Percentiles rank a stretch among this genome's conserved stretches.
Conservation (phyloP, 2,797 vertebrate species). For the Numenius phaeopus region DNA sequence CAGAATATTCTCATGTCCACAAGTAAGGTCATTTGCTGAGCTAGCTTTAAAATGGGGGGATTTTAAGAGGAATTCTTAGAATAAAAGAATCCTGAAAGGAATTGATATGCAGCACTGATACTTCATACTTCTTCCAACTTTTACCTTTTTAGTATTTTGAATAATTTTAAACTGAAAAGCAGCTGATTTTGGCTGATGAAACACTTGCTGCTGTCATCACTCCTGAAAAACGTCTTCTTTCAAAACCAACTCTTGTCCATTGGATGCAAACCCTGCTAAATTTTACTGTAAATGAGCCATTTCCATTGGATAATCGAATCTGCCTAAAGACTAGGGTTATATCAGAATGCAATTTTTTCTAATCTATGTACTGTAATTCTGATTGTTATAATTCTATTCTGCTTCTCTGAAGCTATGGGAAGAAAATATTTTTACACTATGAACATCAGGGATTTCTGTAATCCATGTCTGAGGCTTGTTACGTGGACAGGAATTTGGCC, state of each 20-base stretch:
- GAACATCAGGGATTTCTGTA: not conserved
- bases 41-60: not conserved
- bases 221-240: not conserved
- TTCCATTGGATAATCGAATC: not conserved
- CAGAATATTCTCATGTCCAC: not conserved
- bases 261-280: not conserved
- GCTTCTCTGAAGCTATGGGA: not conserved
- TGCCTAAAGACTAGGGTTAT: not conserved
- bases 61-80: not conserved
- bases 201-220: not conserved
- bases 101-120: not conserved
- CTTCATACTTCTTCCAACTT: not conserved
- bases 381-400: not conserved
- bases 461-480: not conserved
- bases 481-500: not conserved
- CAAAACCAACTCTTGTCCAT: not conserved
- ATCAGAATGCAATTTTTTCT: not conserved
- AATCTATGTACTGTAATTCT: not conserved
- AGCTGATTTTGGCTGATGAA: not conserved
- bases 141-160: not conserved
- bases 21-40: not conserved
- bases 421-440: not conserved
- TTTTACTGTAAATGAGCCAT: not conserved
- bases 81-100: not conserved
- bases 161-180: not conserved